Percentiles rank a stretch among this genome's conserved stretches.
phyloP scores from a whole-genome alignment of 2,113 vertebrate species.

The Protobothrops mucrosquamatus region DNA sequence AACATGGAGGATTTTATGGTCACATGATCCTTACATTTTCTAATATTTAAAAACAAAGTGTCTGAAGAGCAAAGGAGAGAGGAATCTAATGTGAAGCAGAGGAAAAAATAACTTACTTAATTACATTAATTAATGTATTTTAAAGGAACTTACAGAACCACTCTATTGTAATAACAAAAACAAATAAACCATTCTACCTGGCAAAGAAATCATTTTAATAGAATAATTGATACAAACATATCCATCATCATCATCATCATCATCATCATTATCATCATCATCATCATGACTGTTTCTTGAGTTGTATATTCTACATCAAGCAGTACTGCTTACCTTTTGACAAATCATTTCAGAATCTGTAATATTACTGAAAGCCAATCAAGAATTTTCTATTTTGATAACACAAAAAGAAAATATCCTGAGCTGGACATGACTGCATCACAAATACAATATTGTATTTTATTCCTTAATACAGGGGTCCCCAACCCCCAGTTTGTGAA shows the following conservation, averaged over 20 bases:
- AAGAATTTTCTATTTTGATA: background rate
- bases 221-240: conserved; percentile 53
- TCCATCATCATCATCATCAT: conserved; percentile 43
- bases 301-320: conserved; percentile 56
- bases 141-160: no score
- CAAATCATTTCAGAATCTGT: conserved; percentile 63
- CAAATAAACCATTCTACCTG: conserved; percentile 55
- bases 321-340: conserved; percentile 58
- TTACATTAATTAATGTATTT: no score
- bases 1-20: no score
- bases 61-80: background rate
- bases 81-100: conserved; percentile 50
- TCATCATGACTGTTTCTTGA: conserved; percentile 57
- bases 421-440: background rate
- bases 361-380: conserved; percentile 40
- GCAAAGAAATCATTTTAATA: conserved; percentile 56
- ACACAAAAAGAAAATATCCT: conserved; percentile 1
- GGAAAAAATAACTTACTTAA: conserved; percentile 28
- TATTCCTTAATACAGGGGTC: background rate
- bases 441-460: background rate
- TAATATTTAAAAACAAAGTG: background rate
- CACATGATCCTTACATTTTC: no score
- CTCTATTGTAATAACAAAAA: background rate
- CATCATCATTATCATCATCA: conserved; percentile 39
- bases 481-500: no score